phyloP scores from a whole-genome alignment of 2,113 vertebrate species.

The Cichladusa arquata region DNA sequence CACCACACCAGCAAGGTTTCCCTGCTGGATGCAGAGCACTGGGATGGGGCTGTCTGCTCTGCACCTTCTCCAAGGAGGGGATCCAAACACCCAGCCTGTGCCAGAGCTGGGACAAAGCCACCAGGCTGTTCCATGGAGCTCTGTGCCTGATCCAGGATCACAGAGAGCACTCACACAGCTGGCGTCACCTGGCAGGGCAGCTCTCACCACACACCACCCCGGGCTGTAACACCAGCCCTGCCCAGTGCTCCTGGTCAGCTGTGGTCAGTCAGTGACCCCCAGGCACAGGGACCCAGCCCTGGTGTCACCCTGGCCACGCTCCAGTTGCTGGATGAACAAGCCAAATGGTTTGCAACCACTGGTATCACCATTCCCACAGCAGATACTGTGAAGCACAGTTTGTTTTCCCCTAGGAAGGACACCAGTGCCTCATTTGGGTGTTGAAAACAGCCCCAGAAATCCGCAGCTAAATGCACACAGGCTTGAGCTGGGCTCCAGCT shows the following conservation, averaged over 20 bases:
- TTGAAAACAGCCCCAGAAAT: background rate
- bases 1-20: background rate
- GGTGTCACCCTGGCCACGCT: background rate
- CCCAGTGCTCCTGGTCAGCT: fast-evolving
- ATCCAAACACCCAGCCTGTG: fast-evolving
- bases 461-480: background rate
- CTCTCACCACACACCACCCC: background rate
- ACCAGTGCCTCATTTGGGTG: background rate
- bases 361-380: background rate
- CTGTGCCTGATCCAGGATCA: fast-evolving
- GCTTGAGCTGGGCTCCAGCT: background rate
- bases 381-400: background rate
- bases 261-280: background rate
- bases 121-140: background rate
- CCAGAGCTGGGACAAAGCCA: background rate
- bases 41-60: background rate
- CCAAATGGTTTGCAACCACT: background rate
- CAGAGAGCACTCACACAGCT: background rate
- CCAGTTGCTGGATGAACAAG: background rate
- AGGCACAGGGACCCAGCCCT: background rate
- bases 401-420: background rate
- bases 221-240: background rate
- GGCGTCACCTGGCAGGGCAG: background rate
- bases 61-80: background rate
- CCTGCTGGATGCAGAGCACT: background rate